Base-by-base conservation (phyloP, 2,888 invertebrate genomes). In the Drosophila flavopinicola region DNA sequence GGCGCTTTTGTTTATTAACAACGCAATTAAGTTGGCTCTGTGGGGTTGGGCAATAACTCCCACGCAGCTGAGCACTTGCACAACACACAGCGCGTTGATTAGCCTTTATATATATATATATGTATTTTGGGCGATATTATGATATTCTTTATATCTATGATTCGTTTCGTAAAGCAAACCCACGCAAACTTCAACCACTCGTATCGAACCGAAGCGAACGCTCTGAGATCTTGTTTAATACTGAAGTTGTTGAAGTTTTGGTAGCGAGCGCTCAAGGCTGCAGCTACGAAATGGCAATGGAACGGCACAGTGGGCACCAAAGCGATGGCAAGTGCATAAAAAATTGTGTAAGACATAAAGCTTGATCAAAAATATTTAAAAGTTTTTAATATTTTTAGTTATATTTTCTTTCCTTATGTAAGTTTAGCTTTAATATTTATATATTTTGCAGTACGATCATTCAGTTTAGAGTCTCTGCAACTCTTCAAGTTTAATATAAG, bases 141-240 rank as follows among this genome's bases (percentile, higher is more conserved):
- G 27, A 24, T 39, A 39, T 63, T 51, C 67, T 48, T 63, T 17
- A 45, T n/a, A 64, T 59, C 47, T 38, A 23, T 44, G 47, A 61
- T 61, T 72, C 29, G 10, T 27, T 39, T 56, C 30, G 56, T 52
- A 20, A 27, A 52, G 45, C 30, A 49, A 41, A 42, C 30, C 44
- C 56, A 58, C 48, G 37, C 45, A 35, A 48, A 41, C 24, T 24
- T 17, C 17, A 38, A 13, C 49, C 37, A 38, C 33, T 24, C 39
- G 52, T 15, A 42, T 17, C 44, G 51, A 33, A 45, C 29, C 66
- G 59, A 67, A 66, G 72, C 72, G 72, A 61, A 56, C 75, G 75
- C 70, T 67, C 61, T 83, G 83, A 83, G 83, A 83, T 83, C 83
- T 82, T 72, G 77, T 69, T 85, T 83, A 77, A 85, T 85, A 84